phyloP scores from a whole-genome alignment of 1,140 invertebrate species.

The Paracyclopina nana region DNA sequence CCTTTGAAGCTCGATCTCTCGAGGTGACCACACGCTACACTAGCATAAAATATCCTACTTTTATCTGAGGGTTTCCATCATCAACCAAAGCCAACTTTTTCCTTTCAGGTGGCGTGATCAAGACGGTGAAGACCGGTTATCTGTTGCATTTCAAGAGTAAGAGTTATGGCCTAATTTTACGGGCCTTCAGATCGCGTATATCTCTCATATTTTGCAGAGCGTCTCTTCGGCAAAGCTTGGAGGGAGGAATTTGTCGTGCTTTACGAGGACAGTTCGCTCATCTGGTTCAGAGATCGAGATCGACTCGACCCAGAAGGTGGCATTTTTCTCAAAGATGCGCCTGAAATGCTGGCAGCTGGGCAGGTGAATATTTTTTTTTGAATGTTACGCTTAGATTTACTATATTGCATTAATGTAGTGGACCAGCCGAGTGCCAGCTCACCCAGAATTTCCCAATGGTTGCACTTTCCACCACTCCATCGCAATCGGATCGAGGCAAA shows the following conservation, averaged over 20 bases:
- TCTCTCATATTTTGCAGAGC: slow-evolving; percentile 33
- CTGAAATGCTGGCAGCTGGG: slow-evolving; percentile 52
- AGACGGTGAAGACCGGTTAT: slow-evolving; percentile 17
- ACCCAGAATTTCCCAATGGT: slow-evolving; percentile 41
- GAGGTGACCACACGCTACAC: too few species aligned
- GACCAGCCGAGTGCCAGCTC: slow-evolving; percentile 43
- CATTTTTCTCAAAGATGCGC: slow-evolving; percentile 44
- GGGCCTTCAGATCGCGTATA: slow-evolving; percentile 4
- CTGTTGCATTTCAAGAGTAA: slow-evolving; percentile 18
- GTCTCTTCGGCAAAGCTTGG: slow-evolving; percentile 53
- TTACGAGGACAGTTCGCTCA: slow-evolving; percentile 53
- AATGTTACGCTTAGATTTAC: too few species aligned
- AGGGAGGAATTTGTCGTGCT: slow-evolving; percentile 54
- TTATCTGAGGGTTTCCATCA: too few species aligned
- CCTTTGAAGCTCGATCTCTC: too few species aligned
- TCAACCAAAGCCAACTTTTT: too few species aligned
- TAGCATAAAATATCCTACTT: too few species aligned
- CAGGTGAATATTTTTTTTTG: slow-evolving; percentile 20
- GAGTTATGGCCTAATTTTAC: slow-evolving; percentile 1
- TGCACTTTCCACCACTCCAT: slow-evolving; percentile 43
- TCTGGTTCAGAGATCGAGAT: slow-evolving; percentile 48
- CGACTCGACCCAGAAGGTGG: slow-evolving; percentile 29
- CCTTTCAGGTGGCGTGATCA: slow-evolving; percentile 17
- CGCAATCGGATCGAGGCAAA: slow-evolving; percentile 41
- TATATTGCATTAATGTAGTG: too few species aligned